Base-by-base conservation (phyloP, 2,888 invertebrate species). In the Prenolepis imparis region DNA sequence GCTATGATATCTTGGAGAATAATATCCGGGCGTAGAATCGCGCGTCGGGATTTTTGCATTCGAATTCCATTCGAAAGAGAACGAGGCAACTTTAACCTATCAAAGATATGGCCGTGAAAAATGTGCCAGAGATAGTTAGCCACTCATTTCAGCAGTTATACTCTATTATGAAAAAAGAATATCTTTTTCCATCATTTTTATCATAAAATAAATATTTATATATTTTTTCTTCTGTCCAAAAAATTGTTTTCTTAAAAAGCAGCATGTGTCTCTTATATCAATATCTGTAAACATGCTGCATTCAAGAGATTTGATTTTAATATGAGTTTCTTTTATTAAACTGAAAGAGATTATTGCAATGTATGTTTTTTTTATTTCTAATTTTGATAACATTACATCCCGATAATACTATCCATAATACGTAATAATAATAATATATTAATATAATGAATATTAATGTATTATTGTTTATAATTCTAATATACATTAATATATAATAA, bases 1-100 rank as follows among this genome's bases (percentile, higher is more conserved):
- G 68, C 39, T 32, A 5, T 15, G 44, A 78, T 59, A 72, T 78
- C 78, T 59, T 21, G 70, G 12, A 41, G 57, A 59, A 44, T n/a
- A 80, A 78, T 57, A 70, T 70, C 78, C 78, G 70, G 32, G 6
- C 75, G 52, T 32, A 21, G 44, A 77, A 77, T 55, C 48, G 18
- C 18, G 18, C 18, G 18, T 12, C 48, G 66, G 1, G 8, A n/a
- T 52, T 52, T 18, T 12, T 67, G 36, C 36, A 12, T 24, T 77
- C 18, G 28, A 32, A 15, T 74, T 64, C 21, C 15, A 44, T 6
- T n/a, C 21, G 21, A 21, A 21, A 15, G 28, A 36, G 28, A 36
- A 28, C 52, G 39, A 15, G 1, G 24, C 28, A 36, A 75, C n/a
- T 66, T 75, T n/a, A 52, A 63, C 48, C 24, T 57, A 9, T 57